These are phyloP conservation scores for Melopsittacus undulatus DNA, from an alignment of 2,797 vertebrate species.

Conservation along the genomic window DNA sequence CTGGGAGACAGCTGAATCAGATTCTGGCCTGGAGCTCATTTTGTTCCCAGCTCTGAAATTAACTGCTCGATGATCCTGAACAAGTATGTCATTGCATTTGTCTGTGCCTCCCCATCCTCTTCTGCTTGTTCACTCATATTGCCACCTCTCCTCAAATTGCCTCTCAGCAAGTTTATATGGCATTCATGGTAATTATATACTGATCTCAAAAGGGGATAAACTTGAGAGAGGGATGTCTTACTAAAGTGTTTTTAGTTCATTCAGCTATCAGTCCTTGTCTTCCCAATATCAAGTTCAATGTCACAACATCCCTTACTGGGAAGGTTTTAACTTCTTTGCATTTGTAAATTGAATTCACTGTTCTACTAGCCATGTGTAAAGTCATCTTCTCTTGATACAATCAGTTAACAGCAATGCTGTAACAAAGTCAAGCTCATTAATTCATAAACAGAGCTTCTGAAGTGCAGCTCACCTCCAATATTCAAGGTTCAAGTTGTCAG, in stretches of 20 bases:
- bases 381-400: not conserved
- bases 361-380: fast-evolving
- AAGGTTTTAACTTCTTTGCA: not conserved
- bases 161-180: not conserved
- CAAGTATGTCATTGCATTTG: not conserved
- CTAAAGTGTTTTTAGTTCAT: not conserved
- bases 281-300: not conserved
- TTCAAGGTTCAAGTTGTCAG: not conserved
- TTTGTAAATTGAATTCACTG: not conserved
- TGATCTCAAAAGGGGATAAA: not conserved
- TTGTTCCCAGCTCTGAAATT: not conserved
- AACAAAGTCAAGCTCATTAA: not conserved
- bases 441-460: fast-evolving
- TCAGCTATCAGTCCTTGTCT: not conserved
- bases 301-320: not conserved
- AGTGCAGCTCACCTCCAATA: not conserved
- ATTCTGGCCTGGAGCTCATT: not conserved
- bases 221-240: not conserved
- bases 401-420: not conserved
- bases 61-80: not conserved
- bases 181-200: not conserved
- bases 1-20: not conserved
- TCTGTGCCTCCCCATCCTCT: not conserved
- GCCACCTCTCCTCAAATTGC: not conserved
- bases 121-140: not conserved